Base-by-base conservation (phyloP, 30 jellyfish, hydroid and myxozoan species). In the Chrysaora quinquecirrha region DNA sequence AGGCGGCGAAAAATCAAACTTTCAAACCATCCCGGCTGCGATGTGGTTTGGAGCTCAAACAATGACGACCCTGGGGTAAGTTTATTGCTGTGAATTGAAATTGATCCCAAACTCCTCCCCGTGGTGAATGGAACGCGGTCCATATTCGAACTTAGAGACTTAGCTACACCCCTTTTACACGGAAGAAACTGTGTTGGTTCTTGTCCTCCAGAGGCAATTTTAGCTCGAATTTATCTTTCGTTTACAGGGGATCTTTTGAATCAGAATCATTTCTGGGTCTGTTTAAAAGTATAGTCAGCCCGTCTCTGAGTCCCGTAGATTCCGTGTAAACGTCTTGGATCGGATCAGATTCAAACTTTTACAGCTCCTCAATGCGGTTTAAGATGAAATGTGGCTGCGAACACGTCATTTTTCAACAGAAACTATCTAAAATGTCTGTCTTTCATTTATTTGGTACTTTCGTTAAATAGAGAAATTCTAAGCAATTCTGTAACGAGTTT, bases 31-130 rank as follows among this genome's bases (percentile, higher is more conserved):
- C n/a, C 96, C 96, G 1, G 90, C 84, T 11, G 90, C 96, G 18
- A 87, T 87, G 96, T 87, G 96, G 96, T 78, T 87, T 61, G 96
- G 90, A 25, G 89, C 87, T 21, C 96, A 87, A 34, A 87, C 96
- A 23, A 87, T 87, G 96, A 87, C 96, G 1, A 87, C 96, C 30
- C 85, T 87, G 3, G 96, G 96, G 96, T 87, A 62, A 54, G 96
- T 76, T 32, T 10, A 22, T 48, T 33, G 4, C 58, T 6, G 58
- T 9, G 58, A 16, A 16, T 6, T 16, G 12, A 43, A 16, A 43
- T 9, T 9, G 12, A 16, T 43, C 9, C 58, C 58, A 43, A 9
- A 43, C 12, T 16, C 58, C 16, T 9, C 58, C 58, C 9, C 9
- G 16, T 6, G 58, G 9, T 43, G 9, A 16, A 43, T 43, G 58